A percentile compares a stretch with the other conserved stretches of the same genome.
These are phyloP conservation scores for Sprattus sprattus DNA, from an alignment of 2,113 vertebrate species.

Conservation along the genomic window DNA sequence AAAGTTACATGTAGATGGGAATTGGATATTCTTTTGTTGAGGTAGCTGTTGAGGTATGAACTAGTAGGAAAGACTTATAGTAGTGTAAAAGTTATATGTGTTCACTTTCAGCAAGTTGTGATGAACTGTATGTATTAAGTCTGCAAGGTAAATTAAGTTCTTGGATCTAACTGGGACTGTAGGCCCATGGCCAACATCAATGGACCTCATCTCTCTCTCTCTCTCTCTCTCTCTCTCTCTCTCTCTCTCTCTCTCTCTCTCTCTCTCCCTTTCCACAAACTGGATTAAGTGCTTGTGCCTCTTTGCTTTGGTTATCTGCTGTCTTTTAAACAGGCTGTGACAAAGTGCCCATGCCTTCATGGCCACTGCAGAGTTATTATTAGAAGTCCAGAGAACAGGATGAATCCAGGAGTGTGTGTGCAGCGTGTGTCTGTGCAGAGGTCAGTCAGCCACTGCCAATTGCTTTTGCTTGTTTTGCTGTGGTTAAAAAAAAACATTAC, in stretches of 20 bases:
- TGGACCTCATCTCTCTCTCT: neutral
- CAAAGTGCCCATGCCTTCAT: constrained; percentile 23
- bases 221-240: neutral
- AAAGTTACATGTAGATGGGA: neutral
- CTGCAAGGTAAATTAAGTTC: neutral
- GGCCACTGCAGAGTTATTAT: constrained; percentile 22
- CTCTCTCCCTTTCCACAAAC: neutral
- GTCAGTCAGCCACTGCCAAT: neutral
- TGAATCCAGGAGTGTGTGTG: neutral
- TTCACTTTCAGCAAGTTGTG: neutral
- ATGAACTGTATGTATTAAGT: neutral
- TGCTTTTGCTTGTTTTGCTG: neutral
- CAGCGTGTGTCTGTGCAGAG: constrained; percentile 12
- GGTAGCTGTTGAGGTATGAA: neutral
- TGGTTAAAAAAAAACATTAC: neutral
- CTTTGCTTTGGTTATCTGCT: constrained; percentile 15
- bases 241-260: neutral
- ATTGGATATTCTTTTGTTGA: neutral
- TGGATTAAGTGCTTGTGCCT: neutral
- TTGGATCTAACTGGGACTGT: neutral
- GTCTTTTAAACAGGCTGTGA: constrained; percentile 14
- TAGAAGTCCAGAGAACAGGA: constrained; percentile 1
- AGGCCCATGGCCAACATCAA: neutral
- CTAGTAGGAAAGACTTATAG: neutral
- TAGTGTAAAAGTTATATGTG: neutral